Base-by-base conservation (phyloP, 1,140 invertebrate species). In the Melitaea cinxia region DNA sequence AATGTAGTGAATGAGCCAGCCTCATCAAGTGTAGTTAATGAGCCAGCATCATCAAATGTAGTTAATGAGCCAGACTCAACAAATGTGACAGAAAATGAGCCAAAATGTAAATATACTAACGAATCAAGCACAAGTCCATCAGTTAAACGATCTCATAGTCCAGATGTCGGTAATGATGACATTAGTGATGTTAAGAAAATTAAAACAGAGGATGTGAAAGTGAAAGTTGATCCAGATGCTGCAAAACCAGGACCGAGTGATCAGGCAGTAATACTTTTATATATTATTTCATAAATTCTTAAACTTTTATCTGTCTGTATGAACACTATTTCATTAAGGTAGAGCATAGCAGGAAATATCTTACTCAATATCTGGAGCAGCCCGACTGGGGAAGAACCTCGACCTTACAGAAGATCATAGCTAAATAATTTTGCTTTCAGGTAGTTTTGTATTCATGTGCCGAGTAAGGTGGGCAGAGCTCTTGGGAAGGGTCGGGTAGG, bases 111-210 rank as follows among this genome's bases (percentile, higher is more conserved):
- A 19, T 6, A n/a, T 39, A 15, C 6, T 17, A 35, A 53, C n/a
- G 14, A 14, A 28, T 50, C 30, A 10, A 19, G 1, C 37, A 56
- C 23, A 53, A 17, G 56, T 39, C 4, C 42, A n/a, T 30, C 35
- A 15, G 12, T 49, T 39, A 75, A 78, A 65, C 59, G 75, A 3
- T 53, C 35, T n/a, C 60, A 68, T 17, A 71, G 68, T 57, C 10
- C 35, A 28, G 56, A 54, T n/a, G n/a, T n/a, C n/a, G n/a, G n/a
- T n/a, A n/a, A n/a, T n/a, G n/a, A n/a, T n/a, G n/a, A n/a, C 10
- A 62, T 67, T 17, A n/a, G n/a, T 42, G 68, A 71, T 17, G 65
- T 64, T 1, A 77, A 77, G 23, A 76, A 71, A 21, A 12, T 47
- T 23, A 47, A 47, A 47, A 23, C 19, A 24, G 42, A 23, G 10